A percentile compares a stretch with the other conserved stretches of the same genome.
Conservation (phyloP, 2,113 vertebrate genomes). For the Uropsilus gracilis region DNA sequence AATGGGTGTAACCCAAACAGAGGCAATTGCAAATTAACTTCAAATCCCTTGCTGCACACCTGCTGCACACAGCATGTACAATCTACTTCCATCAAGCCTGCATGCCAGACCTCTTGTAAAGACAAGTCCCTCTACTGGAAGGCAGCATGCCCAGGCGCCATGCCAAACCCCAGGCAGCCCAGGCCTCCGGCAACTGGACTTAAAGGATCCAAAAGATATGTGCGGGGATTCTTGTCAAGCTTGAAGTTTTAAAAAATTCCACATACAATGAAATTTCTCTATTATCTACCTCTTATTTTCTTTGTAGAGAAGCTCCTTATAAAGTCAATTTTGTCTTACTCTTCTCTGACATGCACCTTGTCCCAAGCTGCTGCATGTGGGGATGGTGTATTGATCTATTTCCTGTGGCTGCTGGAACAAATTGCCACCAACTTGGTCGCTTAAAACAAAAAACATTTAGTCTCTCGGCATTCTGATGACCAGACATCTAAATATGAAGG, state of each 20-base stretch:
- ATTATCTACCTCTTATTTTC: not conserved
- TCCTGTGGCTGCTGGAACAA: not conserved
- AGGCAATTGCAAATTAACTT: not conserved
- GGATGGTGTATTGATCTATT: not conserved
- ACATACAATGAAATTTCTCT: not conserved
- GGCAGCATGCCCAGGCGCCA: rapidly evolving
- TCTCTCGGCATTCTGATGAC: not conserved
- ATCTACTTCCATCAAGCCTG: not conserved
- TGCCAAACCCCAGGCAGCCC: not conserved
- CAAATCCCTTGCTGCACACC: not conserved
- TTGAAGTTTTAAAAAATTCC: not conserved
- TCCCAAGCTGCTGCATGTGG: not conserved
- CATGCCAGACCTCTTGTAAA: not conserved
- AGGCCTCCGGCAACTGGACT: not conserved
- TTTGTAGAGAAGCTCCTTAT: not conserved
- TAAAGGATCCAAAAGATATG: not conserved
- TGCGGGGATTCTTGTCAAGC: not conserved
- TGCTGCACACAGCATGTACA: not conserved
- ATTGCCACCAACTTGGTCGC: not conserved
- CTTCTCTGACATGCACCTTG: not conserved
- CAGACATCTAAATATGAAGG: not conserved
- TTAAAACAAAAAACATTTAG: not conserved
- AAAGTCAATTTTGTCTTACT: not conserved
- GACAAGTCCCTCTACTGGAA: not conserved
- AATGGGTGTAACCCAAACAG: not conserved